Conservation (phyloP, 2,113 vertebrate species). For the Seriola quinqueradiata region DNA sequence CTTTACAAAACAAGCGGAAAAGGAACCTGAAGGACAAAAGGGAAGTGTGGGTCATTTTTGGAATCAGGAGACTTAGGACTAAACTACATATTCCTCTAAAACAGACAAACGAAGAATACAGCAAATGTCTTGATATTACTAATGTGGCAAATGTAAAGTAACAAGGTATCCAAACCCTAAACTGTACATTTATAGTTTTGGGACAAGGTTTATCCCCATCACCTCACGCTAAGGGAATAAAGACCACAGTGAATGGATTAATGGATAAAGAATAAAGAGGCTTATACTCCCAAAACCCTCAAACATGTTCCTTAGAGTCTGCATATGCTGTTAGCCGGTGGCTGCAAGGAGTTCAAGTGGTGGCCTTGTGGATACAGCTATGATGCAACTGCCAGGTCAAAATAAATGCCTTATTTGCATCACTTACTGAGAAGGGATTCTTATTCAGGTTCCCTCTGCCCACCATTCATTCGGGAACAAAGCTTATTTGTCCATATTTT, state of each 20-base stretch:
- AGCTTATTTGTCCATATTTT: constrained; percentile 49
- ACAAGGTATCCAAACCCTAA: neutral
- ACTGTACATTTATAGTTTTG: constrained; percentile 5
- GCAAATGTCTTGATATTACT: neutral
- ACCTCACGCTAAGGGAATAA: constrained; percentile 50
- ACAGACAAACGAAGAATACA: neutral
- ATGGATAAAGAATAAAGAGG: constrained; percentile 64
- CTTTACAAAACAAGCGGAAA: constrained; percentile 32
- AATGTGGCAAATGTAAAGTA: neutral
- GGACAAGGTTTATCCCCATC: neutral
- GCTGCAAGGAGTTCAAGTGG: constrained; percentile 42
- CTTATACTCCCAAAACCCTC: constrained; percentile 62
- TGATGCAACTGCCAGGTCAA: constrained; percentile 28
- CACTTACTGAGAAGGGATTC: constrained; percentile 50
- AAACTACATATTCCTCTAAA: constrained; percentile 12
- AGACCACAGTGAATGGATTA: constrained; percentile 63
- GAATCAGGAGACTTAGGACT: neutral
- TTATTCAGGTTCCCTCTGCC: constrained; percentile 39
- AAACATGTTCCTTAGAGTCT: constrained; percentile 56
- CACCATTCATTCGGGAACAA: constrained; percentile 34
- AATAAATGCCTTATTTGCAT: constrained; percentile 54
- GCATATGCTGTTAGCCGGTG: constrained; percentile 15
- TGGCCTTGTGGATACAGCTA: constrained; percentile 42
- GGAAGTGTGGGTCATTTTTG: constrained; percentile 25
- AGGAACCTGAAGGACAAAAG: constrained; percentile 41